Base-by-base conservation (phyloP, 2,888 invertebrate genomes). In the Oscheius sp. region DNA sequence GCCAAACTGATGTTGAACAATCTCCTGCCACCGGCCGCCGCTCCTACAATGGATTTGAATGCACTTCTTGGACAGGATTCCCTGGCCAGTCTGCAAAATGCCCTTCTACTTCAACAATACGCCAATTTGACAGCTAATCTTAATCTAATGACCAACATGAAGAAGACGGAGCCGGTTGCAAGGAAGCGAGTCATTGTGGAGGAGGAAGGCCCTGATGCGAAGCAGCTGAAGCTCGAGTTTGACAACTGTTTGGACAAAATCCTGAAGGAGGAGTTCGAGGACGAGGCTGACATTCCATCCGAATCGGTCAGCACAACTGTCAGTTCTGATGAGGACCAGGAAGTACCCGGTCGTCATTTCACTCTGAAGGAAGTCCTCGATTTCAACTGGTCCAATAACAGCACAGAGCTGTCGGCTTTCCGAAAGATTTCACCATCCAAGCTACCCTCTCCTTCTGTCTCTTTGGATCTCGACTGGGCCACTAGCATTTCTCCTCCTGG, bases 221-320 rank as follows among this genome's bases (percentile, higher is more conserved):
- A 47, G 32, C 29, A 58, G 50, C 58, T 66, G 4, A 68, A 47
- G 51, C 13, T 47, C 7, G 53, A 74, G n/a, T 58, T 74, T 58
- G 58, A 74, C 21, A 58, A 58, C 48, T 33, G 50, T 57, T 33
- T 74, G 33, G 62, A 68, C 29, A 33, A 51, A 51, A 66, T 74
- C 33, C 29, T 74, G 37, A 66, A 66, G 35, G 74, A 74, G n/a
- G 74, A 74, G 37, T 35, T 74, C 7, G 62, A 73, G 62, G 53
- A 70, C 21, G n/a, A 50, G 11, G 48, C 35, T 4, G 71, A 71
- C 10, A 3, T 53, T 10, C 53, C 29, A 11, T 21, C 13, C 13
- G 58, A 58, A 32, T 33, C 58, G 11, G 58, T 58, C 33, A 33
- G 33, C 33, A 33, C 58, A 5, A 33, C 47, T 7, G 58, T 57